Percentiles rank a stretch among this genome's conserved stretches.
Conservation (phyloP, 2,797 vertebrate genomes). For the Holocentrus rufus region DNA sequence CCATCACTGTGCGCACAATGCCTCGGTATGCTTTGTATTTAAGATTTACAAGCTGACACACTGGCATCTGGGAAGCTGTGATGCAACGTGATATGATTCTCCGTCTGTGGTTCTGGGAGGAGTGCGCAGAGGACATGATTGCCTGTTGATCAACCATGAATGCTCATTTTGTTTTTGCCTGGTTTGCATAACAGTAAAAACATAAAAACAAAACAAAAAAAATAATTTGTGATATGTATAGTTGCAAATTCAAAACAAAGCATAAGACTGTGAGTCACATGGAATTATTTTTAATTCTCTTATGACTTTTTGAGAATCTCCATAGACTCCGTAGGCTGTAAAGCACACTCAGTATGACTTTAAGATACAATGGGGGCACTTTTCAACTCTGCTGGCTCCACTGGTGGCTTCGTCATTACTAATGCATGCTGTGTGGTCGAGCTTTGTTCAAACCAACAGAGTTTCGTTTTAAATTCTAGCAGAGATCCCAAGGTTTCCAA, state of each 20-base stretch:
- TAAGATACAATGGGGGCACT: no score
- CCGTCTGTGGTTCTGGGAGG: constrained; percentile 46
- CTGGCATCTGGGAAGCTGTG: constrained; percentile 55
- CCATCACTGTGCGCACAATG: constrained; percentile 46
- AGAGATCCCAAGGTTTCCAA: no score
- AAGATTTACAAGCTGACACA: constrained; percentile 60
- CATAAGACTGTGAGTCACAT: not conserved
- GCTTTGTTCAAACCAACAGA: no score
- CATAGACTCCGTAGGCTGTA: no score
- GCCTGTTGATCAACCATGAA: not conserved
- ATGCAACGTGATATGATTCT: constrained; percentile 40
- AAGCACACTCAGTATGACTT: no score
- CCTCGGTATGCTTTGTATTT: constrained; percentile 35
- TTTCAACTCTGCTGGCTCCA: no score
- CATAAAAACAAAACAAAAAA: not conserved
- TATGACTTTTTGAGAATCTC: not conserved
- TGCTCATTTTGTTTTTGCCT: no score
- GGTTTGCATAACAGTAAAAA: not conserved
- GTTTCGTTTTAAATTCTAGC: no score
- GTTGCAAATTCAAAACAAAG: no score
- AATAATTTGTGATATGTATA: not conserved
- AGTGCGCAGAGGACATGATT: constrained; percentile 10
- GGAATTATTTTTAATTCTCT: not conserved
- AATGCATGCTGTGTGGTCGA: no score
- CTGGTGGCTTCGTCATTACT: no score